Evolutionary conservation across 2,797 vertebrate species (phyloP).

Genomic region (Sebastes vulpes): DNA sequence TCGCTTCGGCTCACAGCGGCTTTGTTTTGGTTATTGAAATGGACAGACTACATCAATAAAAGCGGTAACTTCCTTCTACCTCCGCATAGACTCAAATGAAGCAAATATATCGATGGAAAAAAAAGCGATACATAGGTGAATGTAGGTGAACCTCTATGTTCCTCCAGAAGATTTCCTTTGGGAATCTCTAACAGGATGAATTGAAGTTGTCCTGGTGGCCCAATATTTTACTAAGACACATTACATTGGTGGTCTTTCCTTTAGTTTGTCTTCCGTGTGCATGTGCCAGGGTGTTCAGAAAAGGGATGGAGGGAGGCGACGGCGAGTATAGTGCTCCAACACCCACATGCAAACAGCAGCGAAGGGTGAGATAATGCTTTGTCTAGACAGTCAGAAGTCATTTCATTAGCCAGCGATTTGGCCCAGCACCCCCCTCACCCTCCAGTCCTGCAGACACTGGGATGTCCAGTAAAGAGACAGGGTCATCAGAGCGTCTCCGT

Average conservation of each 20-base stretch:
- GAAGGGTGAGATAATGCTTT: slow-evolving; percentile 77
- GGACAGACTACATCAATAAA: too few relatives aligned
- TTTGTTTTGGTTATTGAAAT: too few relatives aligned
- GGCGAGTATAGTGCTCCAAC: background rate
- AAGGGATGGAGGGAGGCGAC: background rate
- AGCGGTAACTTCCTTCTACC: too few relatives aligned
- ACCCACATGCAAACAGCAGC: slow-evolving; percentile 12
- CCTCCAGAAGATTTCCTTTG: background rate
- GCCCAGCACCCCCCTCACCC: background rate
- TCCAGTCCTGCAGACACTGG: slow-evolving; percentile 32
- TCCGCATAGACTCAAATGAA: background rate
- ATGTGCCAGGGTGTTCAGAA: slow-evolving; percentile 3
- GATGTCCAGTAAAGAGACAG: slow-evolving; percentile 50
- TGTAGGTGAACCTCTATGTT: too few relatives aligned
- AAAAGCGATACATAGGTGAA: too few relatives aligned
- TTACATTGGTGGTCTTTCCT: background rate
- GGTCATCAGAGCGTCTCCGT: slow-evolving; percentile 53
- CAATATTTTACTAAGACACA: background rate
- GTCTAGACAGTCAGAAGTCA: slow-evolving; percentile 82
- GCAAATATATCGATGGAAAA: too few relatives aligned
- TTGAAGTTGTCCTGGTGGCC: background rate
- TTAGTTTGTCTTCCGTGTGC: background rate
- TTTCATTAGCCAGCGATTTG: slow-evolving; percentile 74
- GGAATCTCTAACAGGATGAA: background rate
- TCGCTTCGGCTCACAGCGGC: too few relatives aligned